Conservation (phyloP, 1,140 invertebrate species). For the Atta texana region DNA sequence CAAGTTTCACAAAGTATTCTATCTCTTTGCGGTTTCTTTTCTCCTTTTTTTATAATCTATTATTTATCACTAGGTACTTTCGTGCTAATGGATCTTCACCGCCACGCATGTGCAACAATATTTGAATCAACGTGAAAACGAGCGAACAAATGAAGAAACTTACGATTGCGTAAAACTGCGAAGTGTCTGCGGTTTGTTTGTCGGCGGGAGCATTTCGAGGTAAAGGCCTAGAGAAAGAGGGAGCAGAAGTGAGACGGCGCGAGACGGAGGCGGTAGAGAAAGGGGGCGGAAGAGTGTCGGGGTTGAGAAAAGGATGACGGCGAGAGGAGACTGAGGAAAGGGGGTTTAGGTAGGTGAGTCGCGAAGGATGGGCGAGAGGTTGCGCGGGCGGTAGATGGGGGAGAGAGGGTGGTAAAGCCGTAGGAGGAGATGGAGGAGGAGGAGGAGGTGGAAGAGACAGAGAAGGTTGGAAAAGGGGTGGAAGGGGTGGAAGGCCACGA, state of each 20-base stretch:
- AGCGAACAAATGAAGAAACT: conserved; percentile 76
- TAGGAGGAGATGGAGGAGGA: conserved; percentile 68
- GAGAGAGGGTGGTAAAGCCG: conserved; percentile 74
- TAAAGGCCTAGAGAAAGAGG: conserved; percentile 70
- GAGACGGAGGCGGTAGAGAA: conserved; percentile 57
- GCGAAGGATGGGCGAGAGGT: conserved; percentile 77
- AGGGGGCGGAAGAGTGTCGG: conserved; percentile 68
- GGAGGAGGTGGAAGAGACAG: conserved; percentile 75
- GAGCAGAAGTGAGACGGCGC: conserved; percentile 65
- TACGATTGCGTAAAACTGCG: conserved; percentile 77
- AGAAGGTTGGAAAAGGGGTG: conserved; percentile 77
- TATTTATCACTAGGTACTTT: conserved; percentile 22
- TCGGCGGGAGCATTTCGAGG: conserved; percentile 73
- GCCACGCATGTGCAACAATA: conserved; percentile 64
- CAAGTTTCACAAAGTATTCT: conserved; percentile 37
- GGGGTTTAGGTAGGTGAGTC: conserved; percentile 77
- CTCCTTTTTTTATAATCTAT: conserved; percentile 30
- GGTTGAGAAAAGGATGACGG: conserved; percentile 67
- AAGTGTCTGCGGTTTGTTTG: conserved; percentile 80
- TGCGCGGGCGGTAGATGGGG: conserved; percentile 60
- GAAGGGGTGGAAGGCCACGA: conserved; percentile 83
- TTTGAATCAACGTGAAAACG: conserved; percentile 66
- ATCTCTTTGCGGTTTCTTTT: conserved; percentile 2
- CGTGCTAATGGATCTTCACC: conserved; percentile 10
- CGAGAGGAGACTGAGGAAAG: conserved; percentile 70